Evolutionary conservation across 2,888 invertebrate genomes (phyloP).

Genomic region (Oegoconia quadripuncta): DNA sequence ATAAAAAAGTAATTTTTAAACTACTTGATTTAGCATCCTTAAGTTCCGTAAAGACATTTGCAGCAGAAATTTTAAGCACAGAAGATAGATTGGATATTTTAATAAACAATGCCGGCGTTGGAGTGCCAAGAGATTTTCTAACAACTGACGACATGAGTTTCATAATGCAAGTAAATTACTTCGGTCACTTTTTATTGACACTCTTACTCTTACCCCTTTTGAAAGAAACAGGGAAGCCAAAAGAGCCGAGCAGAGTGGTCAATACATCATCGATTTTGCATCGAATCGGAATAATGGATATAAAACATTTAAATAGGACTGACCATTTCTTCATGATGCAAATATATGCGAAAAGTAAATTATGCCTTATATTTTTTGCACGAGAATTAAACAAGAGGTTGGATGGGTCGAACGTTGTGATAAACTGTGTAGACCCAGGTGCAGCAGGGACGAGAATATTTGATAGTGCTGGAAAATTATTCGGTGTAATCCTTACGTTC

Average conservation of each 20-base stretch:
- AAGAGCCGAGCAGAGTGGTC: slow-evolving; percentile 82
- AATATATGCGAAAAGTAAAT: slow-evolving; percentile 75
- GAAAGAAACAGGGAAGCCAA: slow-evolving; percentile 62
- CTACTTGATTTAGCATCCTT: slow-evolving; percentile 84
- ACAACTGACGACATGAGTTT: slow-evolving; percentile 88
- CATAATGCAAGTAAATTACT: slow-evolving; percentile 92
- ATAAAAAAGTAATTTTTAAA: slow-evolving; percentile 81
- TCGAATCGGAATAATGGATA: slow-evolving; percentile 79
- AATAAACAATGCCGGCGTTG: slow-evolving; percentile 89
- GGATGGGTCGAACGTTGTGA: slow-evolving; percentile 80
- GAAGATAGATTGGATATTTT: slow-evolving; percentile 84
- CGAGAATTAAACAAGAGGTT: slow-evolving; percentile 81
- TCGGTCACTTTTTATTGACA: slow-evolving; percentile 91
- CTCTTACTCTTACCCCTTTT: slow-evolving; percentile 87
- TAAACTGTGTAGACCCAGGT: slow-evolving; percentile 88
- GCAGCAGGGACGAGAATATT: slow-evolving; percentile 86
- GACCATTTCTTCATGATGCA: slow-evolving; percentile 53
- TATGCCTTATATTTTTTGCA: slow-evolving; percentile 83
- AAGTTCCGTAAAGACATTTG: slow-evolving; percentile 86
- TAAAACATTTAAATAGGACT: slow-evolving; percentile 82
- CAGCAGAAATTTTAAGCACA: slow-evolving; percentile 82
- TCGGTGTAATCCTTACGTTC: slow-evolving; percentile 40
- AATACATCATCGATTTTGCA: slow-evolving; percentile 85
- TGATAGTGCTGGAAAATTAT: slow-evolving; percentile 64
- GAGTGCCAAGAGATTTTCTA: slow-evolving; percentile 71